Percentiles rank a stretch among this genome's conserved stretches.
phyloP scores from a whole-genome alignment of 2,888 invertebrate genomes.

The Caenorhabditis afra region DNA sequence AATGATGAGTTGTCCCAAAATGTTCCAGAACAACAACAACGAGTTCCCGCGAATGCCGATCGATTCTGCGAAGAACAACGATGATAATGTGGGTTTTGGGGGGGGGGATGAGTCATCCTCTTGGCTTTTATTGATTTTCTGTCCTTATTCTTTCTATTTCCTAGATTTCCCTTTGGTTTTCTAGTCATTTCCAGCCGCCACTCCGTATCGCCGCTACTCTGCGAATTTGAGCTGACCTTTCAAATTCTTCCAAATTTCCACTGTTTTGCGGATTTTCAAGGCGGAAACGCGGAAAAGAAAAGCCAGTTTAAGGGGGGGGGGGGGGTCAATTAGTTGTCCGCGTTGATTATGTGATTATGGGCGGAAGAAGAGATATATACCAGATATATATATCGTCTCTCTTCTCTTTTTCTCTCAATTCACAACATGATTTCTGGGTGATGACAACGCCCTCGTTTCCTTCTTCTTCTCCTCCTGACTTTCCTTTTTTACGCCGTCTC shows the following conservation, averaged over 20 bases:
- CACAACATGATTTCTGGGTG: conserved; percentile 13
- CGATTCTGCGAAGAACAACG: conserved; percentile 24
- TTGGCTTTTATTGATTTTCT: neutral
- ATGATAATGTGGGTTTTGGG: conserved; percentile 46
- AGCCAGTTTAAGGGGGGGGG: no score
- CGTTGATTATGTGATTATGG: conserved; percentile 54
- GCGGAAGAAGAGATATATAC: conserved; percentile 10
- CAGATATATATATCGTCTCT: conserved; percentile 18
- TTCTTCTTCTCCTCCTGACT: conserved; percentile 18
- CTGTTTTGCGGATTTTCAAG: no score
- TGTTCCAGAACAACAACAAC: no score
- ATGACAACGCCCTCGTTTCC: no score
- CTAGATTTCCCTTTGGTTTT: neutral
- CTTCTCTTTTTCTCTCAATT: conserved; percentile 25
- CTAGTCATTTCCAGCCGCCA: neutral
- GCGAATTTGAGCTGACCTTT: no score
- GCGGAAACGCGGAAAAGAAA: no score
- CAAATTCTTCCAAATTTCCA: no score
- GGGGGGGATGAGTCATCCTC: no score
- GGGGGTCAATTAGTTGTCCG: no score
- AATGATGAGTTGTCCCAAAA: no score
- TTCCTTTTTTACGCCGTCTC: no score
- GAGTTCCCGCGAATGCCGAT: conserved; percentile 37
- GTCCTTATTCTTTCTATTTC: neutral
- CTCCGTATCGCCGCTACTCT: no score